phyloP scores from a whole-genome alignment of 2,113 vertebrate genomes.

The Maccullochella peelii region DNA sequence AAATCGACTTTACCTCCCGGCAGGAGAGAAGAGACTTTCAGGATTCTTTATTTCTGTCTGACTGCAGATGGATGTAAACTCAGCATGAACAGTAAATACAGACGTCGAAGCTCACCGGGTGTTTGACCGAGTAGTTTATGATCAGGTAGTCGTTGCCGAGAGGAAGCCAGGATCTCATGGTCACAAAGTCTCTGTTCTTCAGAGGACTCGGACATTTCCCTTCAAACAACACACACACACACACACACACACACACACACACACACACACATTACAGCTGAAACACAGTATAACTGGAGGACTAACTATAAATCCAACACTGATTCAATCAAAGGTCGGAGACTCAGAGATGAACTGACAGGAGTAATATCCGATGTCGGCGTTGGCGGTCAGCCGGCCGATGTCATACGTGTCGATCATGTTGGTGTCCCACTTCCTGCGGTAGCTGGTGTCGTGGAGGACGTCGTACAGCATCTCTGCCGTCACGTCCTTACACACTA shows the following conservation, averaged over 20 bases:
- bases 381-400: conserved; percentile 89
- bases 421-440: conserved; percentile 92
- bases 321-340: too few relatives aligned
- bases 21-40: too few relatives aligned
- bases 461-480: conserved; percentile 91
- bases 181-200: conserved; percentile 93
- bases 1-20: too few relatives aligned
- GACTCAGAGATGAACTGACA: conserved; percentile 80
- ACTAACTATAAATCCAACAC: too few relatives aligned
- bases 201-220: conserved; percentile 86
- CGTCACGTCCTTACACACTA: conserved; percentile 89
- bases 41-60: too few relatives aligned
- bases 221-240: conserved; percentile 25
- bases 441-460: conserved; percentile 90
- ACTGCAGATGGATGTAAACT: too few relatives aligned
- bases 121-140: conserved; percentile 92
- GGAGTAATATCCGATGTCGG: conserved; percentile 93
- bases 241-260: too few relatives aligned
- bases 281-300: too few relatives aligned
- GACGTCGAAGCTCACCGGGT: conserved; percentile 51
- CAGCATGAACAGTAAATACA: too few relatives aligned
- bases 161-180: conserved; percentile 90
- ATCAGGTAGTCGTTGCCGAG: conserved; percentile 91
- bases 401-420: conserved; percentile 95
- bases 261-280: too few relatives aligned